Evolutionary conservation across 2,113 vertebrate genomes (phyloP).

Genomic region (Rhabdornis inornatus): DNA sequence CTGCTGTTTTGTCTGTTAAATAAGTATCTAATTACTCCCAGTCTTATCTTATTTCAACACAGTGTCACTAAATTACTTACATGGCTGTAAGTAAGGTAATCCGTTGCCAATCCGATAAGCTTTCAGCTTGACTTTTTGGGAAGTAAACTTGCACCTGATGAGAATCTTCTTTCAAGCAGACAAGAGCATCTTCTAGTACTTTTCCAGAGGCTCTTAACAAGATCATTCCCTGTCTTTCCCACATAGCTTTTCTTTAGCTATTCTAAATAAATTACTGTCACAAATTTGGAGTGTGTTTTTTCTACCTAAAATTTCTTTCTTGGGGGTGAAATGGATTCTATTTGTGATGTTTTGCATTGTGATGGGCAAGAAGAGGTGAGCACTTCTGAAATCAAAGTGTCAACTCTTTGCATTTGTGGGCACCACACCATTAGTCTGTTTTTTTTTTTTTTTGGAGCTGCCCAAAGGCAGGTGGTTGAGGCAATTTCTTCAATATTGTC

Average conservation of each 20-base stretch:
- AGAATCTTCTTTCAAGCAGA: conserved; percentile 1
- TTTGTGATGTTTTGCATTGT: neutral
- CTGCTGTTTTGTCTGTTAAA: conserved; percentile 68
- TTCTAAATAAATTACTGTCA: neutral
- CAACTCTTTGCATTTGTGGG: neutral
- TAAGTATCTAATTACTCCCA: conserved; percentile 70
- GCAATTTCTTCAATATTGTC: neutral
- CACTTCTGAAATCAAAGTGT: neutral
- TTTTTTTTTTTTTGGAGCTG: neutral
- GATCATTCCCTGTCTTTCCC: neutral
- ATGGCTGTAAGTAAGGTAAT: conserved; percentile 59
- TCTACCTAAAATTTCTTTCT: neutral
- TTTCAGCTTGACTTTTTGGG: conserved; percentile 53
- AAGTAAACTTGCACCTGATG: conserved; percentile 36
- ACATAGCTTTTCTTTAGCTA: neutral
- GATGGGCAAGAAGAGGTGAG: neutral
- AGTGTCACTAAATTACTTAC: conserved; percentile 66
- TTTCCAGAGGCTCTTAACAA: conserved; percentile 13
- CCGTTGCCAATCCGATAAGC: conserved; percentile 59
- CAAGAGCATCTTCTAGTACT: neutral
- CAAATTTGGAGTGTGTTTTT: neutral
- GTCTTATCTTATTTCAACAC: conserved; percentile 68
- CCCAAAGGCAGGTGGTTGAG: neutral
- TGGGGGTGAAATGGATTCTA: neutral
- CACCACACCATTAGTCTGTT: neutral